Conservation (phyloP, 64 coral and sea anemone genomes). For the Astreopora myriophthalma region DNA sequence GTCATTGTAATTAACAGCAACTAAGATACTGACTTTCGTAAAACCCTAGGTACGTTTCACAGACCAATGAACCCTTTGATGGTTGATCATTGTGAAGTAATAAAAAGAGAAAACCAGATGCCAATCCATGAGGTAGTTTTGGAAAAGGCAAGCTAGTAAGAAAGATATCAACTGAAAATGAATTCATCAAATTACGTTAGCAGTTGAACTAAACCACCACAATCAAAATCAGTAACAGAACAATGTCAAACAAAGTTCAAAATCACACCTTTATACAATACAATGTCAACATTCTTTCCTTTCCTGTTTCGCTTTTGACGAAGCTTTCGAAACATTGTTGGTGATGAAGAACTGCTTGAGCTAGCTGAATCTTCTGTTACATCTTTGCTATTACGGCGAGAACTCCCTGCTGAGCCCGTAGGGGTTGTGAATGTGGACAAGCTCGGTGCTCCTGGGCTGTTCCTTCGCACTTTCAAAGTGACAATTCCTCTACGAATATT, state of each 20-base stretch:
- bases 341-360: constrained; percentile 80
- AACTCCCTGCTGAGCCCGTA: constrained; percentile 40
- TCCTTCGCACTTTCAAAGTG: constrained; percentile 74
- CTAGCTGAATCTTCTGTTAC: constrained; percentile 65
- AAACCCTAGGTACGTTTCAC: too few relatives aligned
- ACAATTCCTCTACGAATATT: constrained; percentile 89
- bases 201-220: too few relatives aligned
- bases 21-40: too few relatives aligned
- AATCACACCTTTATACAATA: constrained; percentile 62
- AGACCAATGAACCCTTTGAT: too few relatives aligned
- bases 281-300: constrained; percentile 45
- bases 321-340: constrained; percentile 68
- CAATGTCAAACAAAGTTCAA: not conserved
- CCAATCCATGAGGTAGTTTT: too few relatives aligned
- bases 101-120: too few relatives aligned
- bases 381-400: constrained; percentile 44
- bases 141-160: too few relatives aligned
- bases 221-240: not conserved
- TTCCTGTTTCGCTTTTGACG: constrained; percentile 74
- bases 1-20: too few relatives aligned
- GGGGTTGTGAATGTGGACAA: constrained; percentile 75
- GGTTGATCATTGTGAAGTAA: too few relatives aligned
- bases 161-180: too few relatives aligned
- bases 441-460: constrained; percentile 55
- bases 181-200: too few relatives aligned